Evolutionary conservation across 2,888 invertebrate species (phyloP).

Genomic region (Proisotoma minuta): DNA sequence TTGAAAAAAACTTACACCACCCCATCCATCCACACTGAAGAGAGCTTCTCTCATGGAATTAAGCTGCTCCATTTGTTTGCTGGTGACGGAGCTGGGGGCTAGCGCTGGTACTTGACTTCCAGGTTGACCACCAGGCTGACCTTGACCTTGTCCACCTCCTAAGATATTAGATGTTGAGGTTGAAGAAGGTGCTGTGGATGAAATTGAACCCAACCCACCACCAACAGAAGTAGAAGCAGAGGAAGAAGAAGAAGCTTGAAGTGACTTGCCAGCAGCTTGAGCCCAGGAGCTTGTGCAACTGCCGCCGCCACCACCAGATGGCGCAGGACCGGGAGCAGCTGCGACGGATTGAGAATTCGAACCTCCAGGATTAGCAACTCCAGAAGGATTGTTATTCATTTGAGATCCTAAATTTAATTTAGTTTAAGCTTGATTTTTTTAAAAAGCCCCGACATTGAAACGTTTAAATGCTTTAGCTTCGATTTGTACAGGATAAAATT

Average conservation of each 20-base stretch:
- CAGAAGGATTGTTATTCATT: constrained; percentile 47
- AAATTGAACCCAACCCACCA: constrained; percentile 14
- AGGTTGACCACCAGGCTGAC: constrained; percentile 19
- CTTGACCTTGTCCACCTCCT: constrained; percentile 9
- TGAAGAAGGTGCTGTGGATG: constrained; percentile 7
- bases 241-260: constrained; percentile 48
- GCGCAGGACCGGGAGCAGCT: constrained; percentile 7
- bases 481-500: no score
- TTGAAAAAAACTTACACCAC: constrained; percentile 70
- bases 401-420: constrained; percentile 45
- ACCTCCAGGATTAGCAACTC: constrained; percentile 36
- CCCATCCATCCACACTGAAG: constrained; percentile 90
- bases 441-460: no score
- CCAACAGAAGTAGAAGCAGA: constrained; percentile 26
- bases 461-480: no score
- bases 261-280: constrained; percentile 52
- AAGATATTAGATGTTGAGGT: constrained; percentile 11
- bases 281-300: constrained; percentile 52
- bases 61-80: constrained; percentile 78
- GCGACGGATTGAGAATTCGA: not conserved
- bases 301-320: constrained; percentile 21
- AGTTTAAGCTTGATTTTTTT: not conserved
- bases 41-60: constrained; percentile 86
- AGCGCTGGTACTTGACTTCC: constrained; percentile 10
- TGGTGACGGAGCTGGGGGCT: constrained; percentile 57